Conservation (phyloP, 2,113 vertebrate genomes). For the Machaerirhynchus nigripectus region DNA sequence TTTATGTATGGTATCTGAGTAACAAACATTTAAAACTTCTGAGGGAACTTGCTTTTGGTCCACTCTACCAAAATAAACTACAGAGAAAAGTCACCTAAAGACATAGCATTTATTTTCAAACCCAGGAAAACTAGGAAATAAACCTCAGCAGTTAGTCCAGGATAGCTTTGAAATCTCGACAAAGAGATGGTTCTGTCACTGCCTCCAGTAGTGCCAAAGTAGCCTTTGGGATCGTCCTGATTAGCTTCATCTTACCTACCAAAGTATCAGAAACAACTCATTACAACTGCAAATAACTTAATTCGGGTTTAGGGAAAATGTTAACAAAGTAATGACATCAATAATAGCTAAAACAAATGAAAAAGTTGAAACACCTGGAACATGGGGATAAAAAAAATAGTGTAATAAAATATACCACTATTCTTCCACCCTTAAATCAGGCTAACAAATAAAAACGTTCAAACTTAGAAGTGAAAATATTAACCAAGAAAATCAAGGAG, state of each 20-base stretch:
- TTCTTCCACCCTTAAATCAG: background rate
- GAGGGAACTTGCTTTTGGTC: background rate
- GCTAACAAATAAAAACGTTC: background rate
- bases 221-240: conserved; percentile 28
- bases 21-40: background rate
- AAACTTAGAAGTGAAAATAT: background rate
- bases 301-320: background rate
- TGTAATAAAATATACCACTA: background rate
- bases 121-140: background rate
- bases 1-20: background rate
- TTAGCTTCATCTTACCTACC: conserved; percentile 53
- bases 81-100: background rate
- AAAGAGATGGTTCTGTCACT: conserved; percentile 28
- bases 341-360: background rate
- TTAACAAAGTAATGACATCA: background rate
- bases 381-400: background rate
- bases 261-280: background rate
- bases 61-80: background rate
- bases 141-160: conserved; percentile 52
- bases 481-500: background rate
- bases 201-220: conserved; percentile 43
- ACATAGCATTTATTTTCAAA: background rate
- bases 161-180: conserved; percentile 68
- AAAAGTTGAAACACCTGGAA: background rate
- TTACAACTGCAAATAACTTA: background rate